Evolutionary conservation across 2,888 invertebrate species (phyloP).

Genomic region (Dolichomitus sp.): DNA sequence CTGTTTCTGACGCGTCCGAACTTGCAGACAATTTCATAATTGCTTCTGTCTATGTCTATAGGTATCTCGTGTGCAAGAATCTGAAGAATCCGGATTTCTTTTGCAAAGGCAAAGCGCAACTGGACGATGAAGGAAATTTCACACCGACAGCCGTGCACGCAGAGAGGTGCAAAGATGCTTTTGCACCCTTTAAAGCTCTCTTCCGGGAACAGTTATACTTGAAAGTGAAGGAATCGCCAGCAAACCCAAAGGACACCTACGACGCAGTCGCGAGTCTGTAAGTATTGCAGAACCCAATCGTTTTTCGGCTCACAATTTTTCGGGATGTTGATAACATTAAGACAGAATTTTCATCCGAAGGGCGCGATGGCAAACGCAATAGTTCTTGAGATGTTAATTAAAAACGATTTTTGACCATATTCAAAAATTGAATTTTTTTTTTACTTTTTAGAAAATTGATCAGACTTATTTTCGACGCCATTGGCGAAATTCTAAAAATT

Average conservation of each 20-base stretch:
- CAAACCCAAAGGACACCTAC: neutral
- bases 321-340: too few species aligned
- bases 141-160: neutral
- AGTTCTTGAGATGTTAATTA: too few species aligned
- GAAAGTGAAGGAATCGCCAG: neutral
- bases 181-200: neutral
- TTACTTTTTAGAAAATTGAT: too few species aligned
- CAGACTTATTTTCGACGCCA: too few species aligned
- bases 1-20: neutral
- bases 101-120: neutral
- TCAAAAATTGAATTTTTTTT: neutral
- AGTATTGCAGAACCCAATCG: neutral
- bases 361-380: too few species aligned
- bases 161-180: neutral
- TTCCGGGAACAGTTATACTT: neutral
- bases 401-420: too few species aligned
- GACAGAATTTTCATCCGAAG: too few species aligned
- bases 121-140: neutral
- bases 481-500: too few species aligned
- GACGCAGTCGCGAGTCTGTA: neutral
- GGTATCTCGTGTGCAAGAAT: neutral
- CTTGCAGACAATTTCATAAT: neutral
- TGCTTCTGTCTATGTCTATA: neutral
- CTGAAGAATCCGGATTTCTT: neutral
- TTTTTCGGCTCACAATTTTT: too few species aligned